phyloP scores from a whole-genome alignment of 2,113 vertebrate genomes.

The Lophotis ruficrista region DNA sequence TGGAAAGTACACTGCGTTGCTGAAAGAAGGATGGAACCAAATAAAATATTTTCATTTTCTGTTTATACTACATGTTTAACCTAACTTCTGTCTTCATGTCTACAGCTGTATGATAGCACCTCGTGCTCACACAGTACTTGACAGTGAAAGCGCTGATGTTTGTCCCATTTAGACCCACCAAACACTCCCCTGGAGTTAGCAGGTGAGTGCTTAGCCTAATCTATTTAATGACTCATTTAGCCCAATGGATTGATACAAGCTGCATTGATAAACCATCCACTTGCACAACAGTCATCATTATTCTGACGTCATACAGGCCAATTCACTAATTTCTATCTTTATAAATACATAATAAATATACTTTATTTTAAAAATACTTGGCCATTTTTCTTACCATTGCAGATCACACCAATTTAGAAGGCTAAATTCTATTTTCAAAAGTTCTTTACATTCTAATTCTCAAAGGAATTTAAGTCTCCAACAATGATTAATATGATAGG shows the following conservation, averaged over 20 bases:
- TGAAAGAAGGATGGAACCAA: not conserved
- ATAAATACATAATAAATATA: not conserved
- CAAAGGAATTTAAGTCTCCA: not conserved
- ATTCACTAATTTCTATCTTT: not conserved
- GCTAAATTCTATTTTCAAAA: not conserved
- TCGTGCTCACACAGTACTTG: not conserved
- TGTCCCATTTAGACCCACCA: not conserved
- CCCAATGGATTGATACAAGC: not conserved
- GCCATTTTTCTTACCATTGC: not conserved
- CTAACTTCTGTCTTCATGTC: not conserved
- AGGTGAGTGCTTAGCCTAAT: not conserved
- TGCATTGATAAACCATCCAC: not conserved
- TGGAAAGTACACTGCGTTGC: not conserved
- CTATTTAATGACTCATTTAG: not conserved
- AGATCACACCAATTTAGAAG: not conserved
- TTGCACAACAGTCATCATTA: not conserved
- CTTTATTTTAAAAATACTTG: not conserved
- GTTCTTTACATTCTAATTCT: not conserved
- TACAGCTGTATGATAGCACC: not conserved
- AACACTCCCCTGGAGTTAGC: not conserved
- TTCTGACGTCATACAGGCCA: not conserved
- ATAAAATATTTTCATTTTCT: not conserved
- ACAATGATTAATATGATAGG: not conserved
- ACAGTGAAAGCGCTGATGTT: not conserved
- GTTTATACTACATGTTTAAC: not conserved